phyloP scores from a whole-genome alignment of 2,797 vertebrate species.

The Oryzias dopingdopingensis region DNA sequence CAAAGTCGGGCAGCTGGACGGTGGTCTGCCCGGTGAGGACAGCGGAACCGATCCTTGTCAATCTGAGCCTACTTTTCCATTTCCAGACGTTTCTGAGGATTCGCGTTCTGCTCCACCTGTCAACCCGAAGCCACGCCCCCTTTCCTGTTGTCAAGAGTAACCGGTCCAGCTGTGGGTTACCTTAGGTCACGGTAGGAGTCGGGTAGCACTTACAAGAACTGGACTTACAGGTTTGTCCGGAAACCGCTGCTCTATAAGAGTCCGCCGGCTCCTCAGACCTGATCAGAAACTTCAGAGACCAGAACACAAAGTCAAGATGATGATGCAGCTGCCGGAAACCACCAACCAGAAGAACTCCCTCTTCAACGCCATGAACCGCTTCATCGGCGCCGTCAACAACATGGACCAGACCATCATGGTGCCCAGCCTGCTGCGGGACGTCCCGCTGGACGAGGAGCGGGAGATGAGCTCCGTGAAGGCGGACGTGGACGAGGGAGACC shows the following conservation, averaged over 20 bases:
- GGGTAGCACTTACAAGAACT: conserved; percentile 47
- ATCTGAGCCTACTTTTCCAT: too few relatives aligned
- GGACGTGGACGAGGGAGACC: conserved; percentile 81
- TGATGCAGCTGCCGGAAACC: conserved; percentile 89
- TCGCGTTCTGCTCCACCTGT: too few relatives aligned
- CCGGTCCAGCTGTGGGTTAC: conserved; percentile 14
- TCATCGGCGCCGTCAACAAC: conserved; percentile 95
- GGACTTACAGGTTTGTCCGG: conserved; percentile 61
- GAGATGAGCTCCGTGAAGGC: conserved; percentile 66
- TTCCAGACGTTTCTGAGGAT: too few relatives aligned
- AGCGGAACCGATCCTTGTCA: too few relatives aligned
- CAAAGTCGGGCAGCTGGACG: too few relatives aligned
- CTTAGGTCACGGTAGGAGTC: conserved; percentile 52
- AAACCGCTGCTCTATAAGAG: background rate
- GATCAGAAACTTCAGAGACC: background rate
- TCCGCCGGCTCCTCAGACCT: too few relatives aligned
- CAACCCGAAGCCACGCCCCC: too few relatives aligned
- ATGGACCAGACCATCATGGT: conserved; percentile 99
- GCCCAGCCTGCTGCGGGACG: conserved; percentile 92
- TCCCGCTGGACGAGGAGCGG: conserved; percentile 86
- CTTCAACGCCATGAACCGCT: conserved; percentile 95
- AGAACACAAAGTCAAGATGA: conserved; percentile 60
- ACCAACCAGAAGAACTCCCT: conserved; percentile 91
- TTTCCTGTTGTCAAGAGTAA: too few relatives aligned
- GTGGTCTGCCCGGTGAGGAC: too few relatives aligned